phyloP scores from a whole-genome alignment of 2,888 invertebrate genomes.

The Mythimna impura region DNA sequence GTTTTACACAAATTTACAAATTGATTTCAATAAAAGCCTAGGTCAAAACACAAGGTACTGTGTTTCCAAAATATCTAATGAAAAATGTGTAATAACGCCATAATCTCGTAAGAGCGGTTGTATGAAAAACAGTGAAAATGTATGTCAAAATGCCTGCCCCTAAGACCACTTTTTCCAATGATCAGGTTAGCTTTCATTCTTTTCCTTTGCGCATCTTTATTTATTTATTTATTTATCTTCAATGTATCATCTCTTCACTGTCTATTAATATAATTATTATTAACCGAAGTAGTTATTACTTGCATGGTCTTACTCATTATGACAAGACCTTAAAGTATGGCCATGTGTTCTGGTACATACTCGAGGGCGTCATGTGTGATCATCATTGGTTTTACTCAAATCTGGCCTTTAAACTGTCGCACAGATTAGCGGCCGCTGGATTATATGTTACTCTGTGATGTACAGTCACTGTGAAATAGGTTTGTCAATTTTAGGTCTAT shows the following conservation, averaged over 20 bases:
- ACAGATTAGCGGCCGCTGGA: conserved; percentile 39
- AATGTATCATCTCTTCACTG: neutral
- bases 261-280: neutral
- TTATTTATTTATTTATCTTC: too few relatives aligned
- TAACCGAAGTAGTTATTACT: neutral
- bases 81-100: too few relatives aligned
- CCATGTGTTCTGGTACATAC: conserved; percentile 39
- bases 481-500: neutral
- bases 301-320: conserved; percentile 20
- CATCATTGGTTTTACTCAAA: conserved; percentile 55
- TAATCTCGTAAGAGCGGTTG: too few relatives aligned
- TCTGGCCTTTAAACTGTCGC: conserved; percentile 45
- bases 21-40: too few relatives aligned
- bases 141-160: too few relatives aligned
- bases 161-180: too few relatives aligned
- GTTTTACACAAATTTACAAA: too few relatives aligned
- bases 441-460: conserved; percentile 29
- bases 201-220: too few relatives aligned
- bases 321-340: conserved; percentile 34
- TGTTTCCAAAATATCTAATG: too few relatives aligned
- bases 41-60: too few relatives aligned
- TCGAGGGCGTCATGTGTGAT: conserved; percentile 47
- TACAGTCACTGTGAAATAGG: neutral
- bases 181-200: too few relatives aligned
- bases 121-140: too few relatives aligned